Conservation (phyloP, 2,888 invertebrate genomes). For the Heliconius erato region DNA sequence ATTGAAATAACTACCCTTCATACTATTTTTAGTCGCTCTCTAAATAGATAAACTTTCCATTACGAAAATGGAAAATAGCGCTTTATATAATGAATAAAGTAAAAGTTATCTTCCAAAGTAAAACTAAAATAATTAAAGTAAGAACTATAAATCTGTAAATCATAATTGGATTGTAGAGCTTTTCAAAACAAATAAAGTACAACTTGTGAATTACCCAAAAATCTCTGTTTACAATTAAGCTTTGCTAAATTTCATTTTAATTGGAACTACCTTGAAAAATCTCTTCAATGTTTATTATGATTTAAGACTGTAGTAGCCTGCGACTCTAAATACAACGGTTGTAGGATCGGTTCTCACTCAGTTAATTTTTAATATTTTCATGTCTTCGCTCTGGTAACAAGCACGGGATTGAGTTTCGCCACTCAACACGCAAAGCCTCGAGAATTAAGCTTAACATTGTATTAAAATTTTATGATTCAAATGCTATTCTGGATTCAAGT, state of each 20-base stretch:
- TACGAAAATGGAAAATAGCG: not conserved
- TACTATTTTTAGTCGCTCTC: no score
- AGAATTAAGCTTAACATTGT: no score
- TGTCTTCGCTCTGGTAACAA: no score
- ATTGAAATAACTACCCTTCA: no score
- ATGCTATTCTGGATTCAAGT: no score
- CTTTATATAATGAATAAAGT: not conserved
- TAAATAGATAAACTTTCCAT: not conserved
- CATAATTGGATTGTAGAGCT: not conserved
- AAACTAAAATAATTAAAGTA: not conserved
- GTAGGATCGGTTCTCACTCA: no score
- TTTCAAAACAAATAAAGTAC: constrained; percentile 3
- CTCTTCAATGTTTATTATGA: not conserved
- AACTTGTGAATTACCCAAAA: not conserved
- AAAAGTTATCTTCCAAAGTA: not conserved
- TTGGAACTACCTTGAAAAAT: not conserved
- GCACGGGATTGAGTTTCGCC: not conserved
- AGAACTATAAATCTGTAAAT: constrained; percentile 1
- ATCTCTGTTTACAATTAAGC: not conserved
- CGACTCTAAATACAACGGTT: no score
- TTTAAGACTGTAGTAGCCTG: no score
- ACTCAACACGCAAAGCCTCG: not conserved
- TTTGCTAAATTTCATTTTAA: constrained; percentile 8
- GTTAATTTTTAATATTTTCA: no score
- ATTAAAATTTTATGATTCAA: no score